A percentile compares a stretch with the other conserved stretches of the same genome.
Conservation (phyloP, 1,140 invertebrate genomes). For the Panonychus citri region DNA sequence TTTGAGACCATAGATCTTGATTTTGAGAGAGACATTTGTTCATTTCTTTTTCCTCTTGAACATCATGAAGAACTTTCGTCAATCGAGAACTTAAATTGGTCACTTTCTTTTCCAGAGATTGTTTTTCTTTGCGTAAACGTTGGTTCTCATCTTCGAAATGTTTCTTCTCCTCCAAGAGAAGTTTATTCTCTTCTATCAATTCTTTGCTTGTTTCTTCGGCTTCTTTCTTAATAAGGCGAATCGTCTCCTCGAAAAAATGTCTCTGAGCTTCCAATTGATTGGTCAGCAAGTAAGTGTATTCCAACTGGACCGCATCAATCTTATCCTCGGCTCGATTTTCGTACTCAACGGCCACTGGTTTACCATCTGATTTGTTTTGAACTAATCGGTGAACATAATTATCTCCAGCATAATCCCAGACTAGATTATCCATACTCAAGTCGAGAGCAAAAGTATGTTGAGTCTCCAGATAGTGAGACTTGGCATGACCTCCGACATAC, state of each 20-base stretch:
- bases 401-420: conserved; percentile 95
- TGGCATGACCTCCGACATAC: conserved; percentile 44
- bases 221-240: conserved; percentile 34
- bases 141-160: conserved; percentile 10
- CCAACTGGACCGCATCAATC: conserved; percentile 16
- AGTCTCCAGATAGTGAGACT: conserved; percentile 70
- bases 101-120: conserved; percentile 16
- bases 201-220: conserved; percentile 15
- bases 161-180: conserved; percentile 13
- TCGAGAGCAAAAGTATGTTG: conserved; percentile 94
- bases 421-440: conserved; percentile 59
- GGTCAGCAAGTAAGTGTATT: conserved; percentile 91
- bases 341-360: conserved; percentile 50
- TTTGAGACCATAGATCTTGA: conserved; percentile 47
- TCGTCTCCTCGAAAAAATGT: conserved; percentile 66
- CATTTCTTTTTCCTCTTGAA: conserved; percentile 16
- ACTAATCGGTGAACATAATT: conserved; percentile 91
- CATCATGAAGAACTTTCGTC: conserved; percentile 7
- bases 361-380: conserved; percentile 91
- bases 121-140: conserved; percentile 14
- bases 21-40: conserved; percentile 46
- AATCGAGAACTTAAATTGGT: conserved; percentile 11
- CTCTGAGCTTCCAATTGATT: conserved; percentile 86
- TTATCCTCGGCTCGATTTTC: conserved; percentile 15
- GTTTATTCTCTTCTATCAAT: conserved; percentile 14